These are phyloP conservation scores for Agrilus biguttatus DNA, from an alignment of 2,888 invertebrate species.

Conservation along the genomic window DNA sequence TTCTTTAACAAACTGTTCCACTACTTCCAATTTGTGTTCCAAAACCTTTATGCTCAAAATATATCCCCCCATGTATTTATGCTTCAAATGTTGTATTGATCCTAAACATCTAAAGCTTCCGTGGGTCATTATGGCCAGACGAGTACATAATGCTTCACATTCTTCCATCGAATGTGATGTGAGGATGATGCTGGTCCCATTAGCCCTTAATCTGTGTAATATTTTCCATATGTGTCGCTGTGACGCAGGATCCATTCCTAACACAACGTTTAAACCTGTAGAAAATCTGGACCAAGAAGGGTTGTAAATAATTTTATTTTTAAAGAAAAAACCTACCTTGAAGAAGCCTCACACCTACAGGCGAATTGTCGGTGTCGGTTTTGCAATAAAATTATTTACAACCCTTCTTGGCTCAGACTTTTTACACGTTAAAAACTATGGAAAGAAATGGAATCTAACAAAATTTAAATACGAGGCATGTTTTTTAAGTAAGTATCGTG, in stretches of 20 bases:
- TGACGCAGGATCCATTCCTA: constrained; percentile 61
- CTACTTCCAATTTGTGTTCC: constrained; percentile 2
- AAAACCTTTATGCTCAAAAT: constrained; percentile 21
- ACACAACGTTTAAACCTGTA: constrained; percentile 7
- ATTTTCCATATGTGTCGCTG: constrained; percentile 63
- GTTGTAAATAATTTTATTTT: too few species aligned
- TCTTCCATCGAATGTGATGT: constrained; percentile 76
- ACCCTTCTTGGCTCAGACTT: too few species aligned
- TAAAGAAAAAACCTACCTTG: too few species aligned
- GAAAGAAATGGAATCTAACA: too few species aligned
- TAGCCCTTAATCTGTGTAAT: constrained; percentile 44
- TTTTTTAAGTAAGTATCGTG: too few species aligned
- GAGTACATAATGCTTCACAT: constrained; percentile 62
- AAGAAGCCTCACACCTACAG: too few species aligned
- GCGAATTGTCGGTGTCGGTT: too few species aligned
- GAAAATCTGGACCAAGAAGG: too few species aligned
- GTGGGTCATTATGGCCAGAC: constrained; percentile 66
- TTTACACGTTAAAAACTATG: too few species aligned
- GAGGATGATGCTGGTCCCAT: constrained; percentile 56
- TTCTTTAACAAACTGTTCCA: constrained; percentile 9
- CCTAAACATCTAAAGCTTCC: constrained; percentile 61
- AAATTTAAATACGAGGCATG: too few species aligned
- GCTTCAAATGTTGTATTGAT: constrained; percentile 60
- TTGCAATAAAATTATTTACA: too few species aligned
- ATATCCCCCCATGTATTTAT: constrained; percentile 47